Base-by-base conservation (phyloP, 2,888 invertebrate genomes). In the Strigamia crassipes region DNA sequence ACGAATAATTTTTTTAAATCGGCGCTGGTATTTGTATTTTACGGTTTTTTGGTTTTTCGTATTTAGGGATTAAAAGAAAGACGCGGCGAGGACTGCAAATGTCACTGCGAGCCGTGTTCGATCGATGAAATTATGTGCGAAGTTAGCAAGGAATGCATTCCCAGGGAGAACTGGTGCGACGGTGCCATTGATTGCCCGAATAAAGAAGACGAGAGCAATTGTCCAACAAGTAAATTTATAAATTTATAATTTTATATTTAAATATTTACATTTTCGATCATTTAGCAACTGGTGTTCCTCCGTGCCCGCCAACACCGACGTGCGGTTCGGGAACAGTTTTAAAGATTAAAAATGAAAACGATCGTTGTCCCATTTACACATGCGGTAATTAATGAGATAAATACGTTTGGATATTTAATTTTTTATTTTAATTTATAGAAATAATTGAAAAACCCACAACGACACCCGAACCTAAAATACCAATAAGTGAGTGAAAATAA, bases 91-190 rank as follows among this genome's bases (percentile, higher is more conserved):
- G 23, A 66, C 23, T 78, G 73, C 21, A 42, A 81, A 21, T 96
- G 96, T 85, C 86, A 90, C 1, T 96, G 96, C 87, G 91, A 92
- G 85, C 91, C 92, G 0, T 96, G 95, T 85, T 91, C 92, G 0
- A 86, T 87, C n/a, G 91, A 90, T 23, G 91, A 92, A 18, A 90
- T 89, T 73, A 88, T 93, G 31, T 96, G 95, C 85, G 92, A 92
- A 0, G 93, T 93, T 0, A 93, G 92, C 86, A 92, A 92, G 83
- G 89, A 92, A 80, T 95, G 95, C 86, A 90, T 95, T 18, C 89
- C 92, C 0, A 90, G 91, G 56, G 88, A 90, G 0, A 88, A 90
- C 13, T 95, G 95, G 95, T 96, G 96, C 86, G 92, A 96, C 86
- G 94, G 94, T 0, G 88, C 94, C 0, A 90, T 91, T 83, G 93